phyloP scores from a whole-genome alignment of 2,888 invertebrate genomes.

The Antheraea assamensis region DNA sequence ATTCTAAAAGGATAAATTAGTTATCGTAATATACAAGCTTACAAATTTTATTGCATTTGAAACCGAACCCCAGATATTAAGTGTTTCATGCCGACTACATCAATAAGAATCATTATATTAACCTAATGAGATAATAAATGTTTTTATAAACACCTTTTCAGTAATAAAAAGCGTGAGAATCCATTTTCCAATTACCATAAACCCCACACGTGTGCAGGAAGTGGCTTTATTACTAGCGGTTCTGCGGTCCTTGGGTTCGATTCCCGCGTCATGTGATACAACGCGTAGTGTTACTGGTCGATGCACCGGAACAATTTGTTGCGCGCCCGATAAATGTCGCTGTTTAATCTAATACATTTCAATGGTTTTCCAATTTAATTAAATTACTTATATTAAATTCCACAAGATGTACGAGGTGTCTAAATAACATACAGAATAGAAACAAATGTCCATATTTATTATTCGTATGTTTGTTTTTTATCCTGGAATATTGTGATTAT shows the following conservation, averaged over 20 bases:
- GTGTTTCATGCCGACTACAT: background rate
- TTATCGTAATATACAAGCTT: background rate
- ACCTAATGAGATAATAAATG: background rate
- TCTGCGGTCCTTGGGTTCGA: conserved; percentile 46
- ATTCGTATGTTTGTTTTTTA: too few relatives aligned
- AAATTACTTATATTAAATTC: background rate
- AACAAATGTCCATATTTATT: too few relatives aligned
- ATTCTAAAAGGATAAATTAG: background rate
- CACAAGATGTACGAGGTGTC: too few relatives aligned
- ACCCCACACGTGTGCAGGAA: conserved; percentile 18
- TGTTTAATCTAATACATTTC: background rate
- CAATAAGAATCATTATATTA: background rate
- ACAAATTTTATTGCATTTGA: background rate
- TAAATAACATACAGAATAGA: too few relatives aligned
- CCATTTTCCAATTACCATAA: conserved; percentile 11
- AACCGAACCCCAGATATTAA: background rate
- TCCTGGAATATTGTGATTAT: too few relatives aligned
- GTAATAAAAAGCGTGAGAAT: background rate
- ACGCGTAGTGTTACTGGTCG: conserved; percentile 35
- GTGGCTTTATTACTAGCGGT: conserved; percentile 17
- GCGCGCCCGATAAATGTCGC: background rate
- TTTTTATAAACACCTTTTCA: background rate
- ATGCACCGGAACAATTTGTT: background rate
- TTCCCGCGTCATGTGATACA: conserved; percentile 43
- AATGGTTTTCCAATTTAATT: background rate